Conservation (phyloP, 1,140 invertebrate species). For the Apis laboriosa region DNA sequence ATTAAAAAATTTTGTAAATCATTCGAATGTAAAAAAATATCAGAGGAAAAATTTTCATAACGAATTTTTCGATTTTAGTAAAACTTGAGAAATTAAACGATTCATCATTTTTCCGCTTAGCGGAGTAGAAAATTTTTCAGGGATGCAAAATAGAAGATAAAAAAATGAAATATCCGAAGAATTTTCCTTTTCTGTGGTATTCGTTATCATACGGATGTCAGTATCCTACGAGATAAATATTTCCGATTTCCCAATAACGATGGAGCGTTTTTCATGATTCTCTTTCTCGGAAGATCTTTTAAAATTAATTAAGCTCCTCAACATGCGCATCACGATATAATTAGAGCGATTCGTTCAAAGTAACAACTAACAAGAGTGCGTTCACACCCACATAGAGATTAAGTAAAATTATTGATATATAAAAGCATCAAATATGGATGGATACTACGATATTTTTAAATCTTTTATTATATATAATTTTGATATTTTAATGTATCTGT, state of each 20-base stretch:
- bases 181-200: slow-evolving; percentile 49
- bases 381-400: slow-evolving; percentile 63
- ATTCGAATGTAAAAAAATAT: not conserved
- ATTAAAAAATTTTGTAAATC: slow-evolving; percentile 25
- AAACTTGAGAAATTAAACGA: no score
- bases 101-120: no score
- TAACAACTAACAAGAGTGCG: slow-evolving; percentile 66
- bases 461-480: slow-evolving; percentile 22
- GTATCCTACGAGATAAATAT: slow-evolving; percentile 58
- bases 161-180: not conserved
- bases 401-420: slow-evolving; percentile 35
- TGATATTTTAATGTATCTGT: not conserved
- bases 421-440: slow-evolving; percentile 66
- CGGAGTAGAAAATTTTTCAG: not conserved
- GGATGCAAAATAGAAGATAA: not conserved
- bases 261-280: not conserved
- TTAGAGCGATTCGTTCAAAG: slow-evolving; percentile 68
- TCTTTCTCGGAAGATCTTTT: slow-evolving; percentile 29
- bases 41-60: no score
- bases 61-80: no score
- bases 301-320: slow-evolving; percentile 56
- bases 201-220: slow-evolving; percentile 63
- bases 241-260: slow-evolving; percentile 3
- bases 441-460: slow-evolving; percentile 47
- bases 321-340: slow-evolving; percentile 59